Base-by-base conservation (phyloP, 2,113 vertebrate species). In the Boulengeromyrus knoepffleri region DNA sequence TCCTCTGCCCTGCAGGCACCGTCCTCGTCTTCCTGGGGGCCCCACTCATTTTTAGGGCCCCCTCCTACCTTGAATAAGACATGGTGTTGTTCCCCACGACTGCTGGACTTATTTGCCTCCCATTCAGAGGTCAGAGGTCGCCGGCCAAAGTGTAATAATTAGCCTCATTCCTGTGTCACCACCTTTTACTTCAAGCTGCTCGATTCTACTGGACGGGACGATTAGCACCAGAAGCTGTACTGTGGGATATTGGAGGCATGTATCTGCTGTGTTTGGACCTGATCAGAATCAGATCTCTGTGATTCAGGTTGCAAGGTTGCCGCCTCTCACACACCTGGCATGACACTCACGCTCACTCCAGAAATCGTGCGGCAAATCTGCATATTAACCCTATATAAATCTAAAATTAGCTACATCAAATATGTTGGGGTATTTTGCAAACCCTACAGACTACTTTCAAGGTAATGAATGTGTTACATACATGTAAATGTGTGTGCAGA, bases 221-320 rank as follows among this genome's bases (percentile, higher is more conserved):
- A 92, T 92, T 94, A 88, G 86, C 62, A 83, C 85, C 56, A 46
- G 86, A 90, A 80, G 77, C 80, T 27, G 17, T 12, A 88, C 90
- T 77, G 52, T 88, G 80, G 90, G 88, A 91, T 89, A 21, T 50
- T 27, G 12, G 90, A 74, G 90, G 85, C 84, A 88, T 85, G 85
- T 39, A 58, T 87, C 50, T 53, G 49, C 88, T 62, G 36, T 85
- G 70, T 89, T 92, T 83, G 87, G 89, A 50, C 90, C 93, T 87
- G 93, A 93, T 95, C 94, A 94, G 87, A 92, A 36, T 27, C 0
- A 49, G 47, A 85, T 90, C 52, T 90, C 45, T 91, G 56, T 92
- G 89, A 88, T 90, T 92, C 91, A 42, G 49, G 58, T 31, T 24
- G 19, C 1, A 56, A 21, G 53, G 19, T 56, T 6, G 53, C 53